Percentiles rank a stretch among this genome's conserved stretches.
Conservation (phyloP, 2,888 invertebrate species). For the Drosophila imparisetae region DNA sequence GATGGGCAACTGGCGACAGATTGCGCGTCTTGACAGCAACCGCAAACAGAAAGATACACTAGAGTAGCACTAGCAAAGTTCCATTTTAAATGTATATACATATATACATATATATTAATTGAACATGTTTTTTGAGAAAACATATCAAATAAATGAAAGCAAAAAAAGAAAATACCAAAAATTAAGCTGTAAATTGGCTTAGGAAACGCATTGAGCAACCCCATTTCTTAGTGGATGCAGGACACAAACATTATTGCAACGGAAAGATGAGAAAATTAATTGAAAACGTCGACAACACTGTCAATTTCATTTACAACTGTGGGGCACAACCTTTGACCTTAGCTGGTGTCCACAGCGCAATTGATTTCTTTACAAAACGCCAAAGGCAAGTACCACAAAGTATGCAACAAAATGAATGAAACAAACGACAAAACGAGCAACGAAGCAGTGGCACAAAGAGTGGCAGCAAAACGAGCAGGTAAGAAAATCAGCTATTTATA, state of each 20-base stretch:
- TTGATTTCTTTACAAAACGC: slow-evolving; percentile 46
- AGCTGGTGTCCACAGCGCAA: slow-evolving; percentile 37
- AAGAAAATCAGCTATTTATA: slow-evolving; percentile 36
- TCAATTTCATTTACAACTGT: slow-evolving; percentile 49
- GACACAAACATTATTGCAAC: slow-evolving; percentile 3
- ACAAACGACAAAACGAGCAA: slow-evolving; percentile 34
- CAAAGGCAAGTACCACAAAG: slow-evolving; percentile 35
- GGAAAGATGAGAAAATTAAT: slow-evolving; percentile 27
- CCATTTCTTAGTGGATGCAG: slow-evolving; percentile 4
- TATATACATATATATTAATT: slow-evolving; percentile 17
- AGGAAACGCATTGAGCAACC: not conserved
- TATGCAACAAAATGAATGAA: slow-evolving; percentile 48
- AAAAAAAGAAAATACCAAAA: not conserved
- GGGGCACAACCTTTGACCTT: slow-evolving; percentile 64
- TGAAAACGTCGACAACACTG: slow-evolving; percentile 34
- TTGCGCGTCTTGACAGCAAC: slow-evolving; percentile 68
- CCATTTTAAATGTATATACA: slow-evolving; percentile 28
- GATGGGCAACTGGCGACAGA: slow-evolving; percentile 66
- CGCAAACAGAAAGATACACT: slow-evolving; percentile 25
- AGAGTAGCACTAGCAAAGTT: slow-evolving; percentile 35
- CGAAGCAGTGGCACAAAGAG: slow-evolving; percentile 10
- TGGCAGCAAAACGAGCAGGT: not conserved
- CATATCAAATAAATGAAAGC: not conserved
- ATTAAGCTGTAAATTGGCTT: not conserved
- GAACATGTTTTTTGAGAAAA: not conserved